Evolutionary conservation across 2,797 vertebrate genomes (phyloP).

Genomic region (Coregonus sp.): DNA sequence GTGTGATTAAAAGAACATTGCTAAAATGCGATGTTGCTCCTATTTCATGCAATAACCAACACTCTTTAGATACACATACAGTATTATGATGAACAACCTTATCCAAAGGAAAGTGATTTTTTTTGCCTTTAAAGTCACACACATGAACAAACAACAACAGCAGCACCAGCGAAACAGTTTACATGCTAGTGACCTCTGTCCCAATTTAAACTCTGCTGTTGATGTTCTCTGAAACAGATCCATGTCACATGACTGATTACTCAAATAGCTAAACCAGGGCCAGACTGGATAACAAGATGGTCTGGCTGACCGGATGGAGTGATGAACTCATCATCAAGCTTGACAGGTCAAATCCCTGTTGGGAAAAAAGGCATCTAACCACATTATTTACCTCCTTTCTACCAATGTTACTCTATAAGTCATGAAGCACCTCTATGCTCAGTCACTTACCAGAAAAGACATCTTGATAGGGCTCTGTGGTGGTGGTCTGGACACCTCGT

Average conservation of each 20-base stretch:
- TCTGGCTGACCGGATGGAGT: neutral
- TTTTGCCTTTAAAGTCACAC: no score
- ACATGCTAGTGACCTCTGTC: constrained; percentile 18
- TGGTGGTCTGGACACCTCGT: constrained; percentile 72
- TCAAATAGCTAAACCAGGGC: neutral
- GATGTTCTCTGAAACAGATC: constrained; percentile 11
- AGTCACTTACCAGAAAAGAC: constrained; percentile 91
- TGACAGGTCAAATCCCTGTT: constrained; percentile 17
- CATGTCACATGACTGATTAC: constrained; percentile 19
- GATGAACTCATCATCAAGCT: neutral
- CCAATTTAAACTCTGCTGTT: neutral
- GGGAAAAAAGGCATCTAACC: neutral
- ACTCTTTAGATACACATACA: no score
- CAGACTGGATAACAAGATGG: neutral
- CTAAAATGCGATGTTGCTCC: no score
- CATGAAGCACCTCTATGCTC: neutral
- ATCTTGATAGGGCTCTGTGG: constrained; percentile 75
- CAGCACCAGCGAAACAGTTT: neutral
- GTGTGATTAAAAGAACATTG: no score
- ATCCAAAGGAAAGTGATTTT: no score
- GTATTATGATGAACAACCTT: no score
- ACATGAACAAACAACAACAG: neutral
- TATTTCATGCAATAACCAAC: no score
- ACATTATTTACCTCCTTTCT: neutral
- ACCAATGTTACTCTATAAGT: neutral